Percentiles rank a stretch among this genome's conserved stretches.
Conservation (phyloP, 2,888 invertebrate genomes). For the Perithous albicinctus region DNA sequence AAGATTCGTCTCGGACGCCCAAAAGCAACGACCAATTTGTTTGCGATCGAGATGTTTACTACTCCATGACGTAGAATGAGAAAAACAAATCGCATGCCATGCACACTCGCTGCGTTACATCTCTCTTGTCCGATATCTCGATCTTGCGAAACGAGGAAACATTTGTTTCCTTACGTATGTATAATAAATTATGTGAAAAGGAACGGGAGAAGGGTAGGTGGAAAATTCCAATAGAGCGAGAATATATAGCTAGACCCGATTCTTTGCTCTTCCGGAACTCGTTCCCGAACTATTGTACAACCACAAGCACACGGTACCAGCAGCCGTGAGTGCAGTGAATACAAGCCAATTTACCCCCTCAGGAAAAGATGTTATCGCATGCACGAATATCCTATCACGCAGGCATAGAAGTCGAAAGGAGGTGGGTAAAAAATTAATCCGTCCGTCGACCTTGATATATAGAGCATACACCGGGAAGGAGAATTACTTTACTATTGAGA, state of each 20-base stretch:
- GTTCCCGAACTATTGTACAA: conserved; percentile 5
- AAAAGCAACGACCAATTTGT: conserved; percentile 26
- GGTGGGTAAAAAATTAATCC: conserved; percentile 31
- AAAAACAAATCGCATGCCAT: conserved; percentile 63
- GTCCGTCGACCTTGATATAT: conserved; percentile 18
- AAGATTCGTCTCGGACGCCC: conserved; percentile 20
- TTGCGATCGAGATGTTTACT: conserved; percentile 2
- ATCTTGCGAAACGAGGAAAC: conserved; percentile 65
- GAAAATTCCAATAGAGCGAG: conserved; percentile 18
- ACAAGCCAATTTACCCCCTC: conserved; percentile 30
- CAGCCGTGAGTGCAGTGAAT: conserved; percentile 8
- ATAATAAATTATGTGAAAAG: conserved; percentile 57
- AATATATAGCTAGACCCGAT: conserved; percentile 33
- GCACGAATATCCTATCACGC: conserved; percentile 35
- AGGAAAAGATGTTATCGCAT: conserved; percentile 44
- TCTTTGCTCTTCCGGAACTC: conserved; percentile 17
- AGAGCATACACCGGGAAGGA: conserved; percentile 13
- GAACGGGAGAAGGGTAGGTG: neutral
- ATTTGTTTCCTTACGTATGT: conserved; percentile 60
- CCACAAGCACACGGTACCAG: neutral
- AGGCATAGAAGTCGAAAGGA: neutral
- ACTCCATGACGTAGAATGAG: neutral
- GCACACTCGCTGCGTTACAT: conserved; percentile 45
- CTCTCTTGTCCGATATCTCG: conserved; percentile 51
- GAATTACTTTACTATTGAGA: conserved; percentile 44